phyloP scores from a whole-genome alignment of 2,113 vertebrate species.

The Sclerurus mexicanus region DNA sequence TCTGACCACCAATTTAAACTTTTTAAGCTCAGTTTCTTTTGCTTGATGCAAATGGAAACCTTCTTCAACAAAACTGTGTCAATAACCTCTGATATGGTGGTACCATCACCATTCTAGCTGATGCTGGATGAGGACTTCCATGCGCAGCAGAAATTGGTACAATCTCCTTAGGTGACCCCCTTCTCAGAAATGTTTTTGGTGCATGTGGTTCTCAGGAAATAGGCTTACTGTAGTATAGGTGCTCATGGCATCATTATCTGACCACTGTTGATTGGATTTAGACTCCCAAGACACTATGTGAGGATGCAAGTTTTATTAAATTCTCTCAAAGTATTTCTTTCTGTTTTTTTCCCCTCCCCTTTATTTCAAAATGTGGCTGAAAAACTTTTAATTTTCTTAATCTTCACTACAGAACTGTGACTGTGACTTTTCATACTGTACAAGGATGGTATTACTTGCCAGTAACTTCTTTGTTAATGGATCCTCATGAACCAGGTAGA shows the following conservation, averaged over 20 bases:
- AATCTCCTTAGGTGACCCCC: neutral
- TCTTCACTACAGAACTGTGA: neutral
- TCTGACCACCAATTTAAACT: neutral
- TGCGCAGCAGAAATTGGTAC: neutral
- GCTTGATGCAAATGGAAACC: neutral
- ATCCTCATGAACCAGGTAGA: constrained; percentile 35
- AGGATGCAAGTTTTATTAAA: neutral
- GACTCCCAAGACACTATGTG: neutral
- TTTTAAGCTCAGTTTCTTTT: neutral
- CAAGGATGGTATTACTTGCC: neutral
- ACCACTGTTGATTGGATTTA: neutral
- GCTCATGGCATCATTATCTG: neutral
- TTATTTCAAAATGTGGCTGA: neutral
- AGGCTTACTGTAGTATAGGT: neutral
- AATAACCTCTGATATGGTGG: neutral
- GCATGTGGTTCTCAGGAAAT: neutral
- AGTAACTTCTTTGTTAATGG: neutral
- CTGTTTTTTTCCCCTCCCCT: neutral
- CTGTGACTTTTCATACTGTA: neutral
- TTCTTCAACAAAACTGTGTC: neutral
- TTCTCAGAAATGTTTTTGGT: neutral
- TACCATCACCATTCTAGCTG: neutral
- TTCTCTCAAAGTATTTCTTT: neutral
- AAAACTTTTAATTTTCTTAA: neutral
- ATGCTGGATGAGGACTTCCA: neutral